Percentiles rank a stretch among this genome's conserved stretches.
Conservation (phyloP, 2,797 vertebrate genomes). For the Aratinga solstitialis region DNA sequence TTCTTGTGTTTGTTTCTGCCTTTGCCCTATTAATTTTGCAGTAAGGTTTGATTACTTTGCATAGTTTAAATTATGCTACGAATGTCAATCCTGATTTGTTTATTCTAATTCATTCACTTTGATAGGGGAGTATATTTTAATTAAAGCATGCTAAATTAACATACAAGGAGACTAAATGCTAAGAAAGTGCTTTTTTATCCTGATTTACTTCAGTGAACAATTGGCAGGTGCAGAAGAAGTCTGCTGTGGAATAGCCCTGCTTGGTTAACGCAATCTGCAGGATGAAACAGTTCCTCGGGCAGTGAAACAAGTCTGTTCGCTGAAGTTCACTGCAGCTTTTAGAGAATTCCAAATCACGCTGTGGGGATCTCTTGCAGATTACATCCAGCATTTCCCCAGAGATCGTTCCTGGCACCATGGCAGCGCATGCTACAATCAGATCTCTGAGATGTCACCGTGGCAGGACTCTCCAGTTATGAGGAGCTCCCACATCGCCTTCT, state of each 20-base stretch:
- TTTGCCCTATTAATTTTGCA: conserved; percentile 31
- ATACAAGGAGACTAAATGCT: background rate
- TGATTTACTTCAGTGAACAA: background rate
- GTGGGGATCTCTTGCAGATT: background rate
- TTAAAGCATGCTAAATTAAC: conserved; percentile 8
- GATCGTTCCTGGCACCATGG: accelerated
- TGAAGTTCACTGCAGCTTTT: background rate
- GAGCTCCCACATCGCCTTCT: background rate
- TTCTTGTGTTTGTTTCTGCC: conserved; percentile 61
- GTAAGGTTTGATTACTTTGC: conserved; percentile 44
- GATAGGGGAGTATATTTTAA: conserved; percentile 30
- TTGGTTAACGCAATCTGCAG: background rate
- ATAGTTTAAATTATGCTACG: background rate
- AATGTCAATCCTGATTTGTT: background rate
- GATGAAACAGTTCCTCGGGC: background rate
- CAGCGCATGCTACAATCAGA: background rate
- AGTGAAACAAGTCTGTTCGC: background rate
- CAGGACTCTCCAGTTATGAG: background rate
- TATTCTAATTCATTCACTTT: conserved; percentile 20
- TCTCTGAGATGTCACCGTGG: background rate
- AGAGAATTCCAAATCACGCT: background rate
- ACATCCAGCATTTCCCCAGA: background rate
- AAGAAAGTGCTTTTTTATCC: background rate
- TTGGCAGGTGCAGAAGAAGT: background rate
- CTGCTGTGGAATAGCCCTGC: background rate